Percentiles rank a stretch among this genome's conserved stretches.
These are phyloP conservation scores for Elymnias hypermnestra DNA, from an alignment of 1,140 invertebrate species.

Conservation along the genomic window DNA sequence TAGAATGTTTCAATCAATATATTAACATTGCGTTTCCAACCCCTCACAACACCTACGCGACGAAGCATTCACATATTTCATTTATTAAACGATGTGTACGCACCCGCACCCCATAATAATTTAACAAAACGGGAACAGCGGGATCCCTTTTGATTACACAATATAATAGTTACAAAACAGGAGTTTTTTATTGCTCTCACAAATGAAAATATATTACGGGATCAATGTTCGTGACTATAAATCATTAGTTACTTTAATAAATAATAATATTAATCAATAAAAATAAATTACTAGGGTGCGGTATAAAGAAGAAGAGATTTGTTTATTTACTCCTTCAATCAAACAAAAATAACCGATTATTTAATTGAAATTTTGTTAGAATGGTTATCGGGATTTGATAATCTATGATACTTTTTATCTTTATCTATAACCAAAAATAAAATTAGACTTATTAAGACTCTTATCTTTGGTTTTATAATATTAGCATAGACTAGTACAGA, in stretches of 20 bases:
- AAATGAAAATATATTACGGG: slow-evolving; percentile 13
- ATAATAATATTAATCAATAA: not conserved
- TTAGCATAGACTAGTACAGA: too few species aligned
- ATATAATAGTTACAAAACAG: slow-evolving; percentile 14
- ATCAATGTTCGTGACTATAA: slow-evolving; percentile 6
- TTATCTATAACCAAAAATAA: too few species aligned
- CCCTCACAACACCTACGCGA: slow-evolving; percentile 28
- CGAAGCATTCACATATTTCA: slow-evolving; percentile 42
- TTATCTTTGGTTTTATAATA: too few species aligned
- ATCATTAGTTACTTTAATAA: not conserved
- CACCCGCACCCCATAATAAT: slow-evolving; percentile 41
- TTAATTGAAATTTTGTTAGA: too few species aligned
- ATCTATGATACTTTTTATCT: too few species aligned
- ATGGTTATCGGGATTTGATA: too few species aligned
- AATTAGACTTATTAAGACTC: too few species aligned
- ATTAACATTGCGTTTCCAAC: slow-evolving; percentile 32
- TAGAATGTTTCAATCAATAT: slow-evolving; percentile 18
- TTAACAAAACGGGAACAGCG: slow-evolving; percentile 38
- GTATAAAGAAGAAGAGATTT: too few species aligned
- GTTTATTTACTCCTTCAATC: too few species aligned
- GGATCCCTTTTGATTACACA: slow-evolving; percentile 29
- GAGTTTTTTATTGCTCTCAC: slow-evolving; percentile 12
- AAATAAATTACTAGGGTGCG: not conserved
- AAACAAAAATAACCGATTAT: too few species aligned
- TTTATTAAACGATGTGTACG: slow-evolving; percentile 49